phyloP scores from a whole-genome alignment of 2,797 vertebrate species.

The Gorsachius magnificus region DNA sequence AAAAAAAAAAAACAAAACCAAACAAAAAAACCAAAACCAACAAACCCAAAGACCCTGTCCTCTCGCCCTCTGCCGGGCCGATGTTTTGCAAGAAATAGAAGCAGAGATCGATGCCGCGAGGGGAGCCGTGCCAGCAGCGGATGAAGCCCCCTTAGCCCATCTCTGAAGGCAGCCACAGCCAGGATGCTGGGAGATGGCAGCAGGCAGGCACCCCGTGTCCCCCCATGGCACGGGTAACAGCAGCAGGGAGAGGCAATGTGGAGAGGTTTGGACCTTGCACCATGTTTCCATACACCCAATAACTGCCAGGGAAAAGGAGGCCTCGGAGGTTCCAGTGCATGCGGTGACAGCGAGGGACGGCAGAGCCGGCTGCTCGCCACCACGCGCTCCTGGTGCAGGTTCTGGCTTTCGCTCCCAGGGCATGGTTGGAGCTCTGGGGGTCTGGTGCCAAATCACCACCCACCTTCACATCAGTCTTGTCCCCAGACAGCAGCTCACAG shows the following conservation, averaged over 20 bases:
- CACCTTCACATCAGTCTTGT: not conserved
- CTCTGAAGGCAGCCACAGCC: not conserved
- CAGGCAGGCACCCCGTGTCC: not conserved
- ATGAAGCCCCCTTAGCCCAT: not conserved
- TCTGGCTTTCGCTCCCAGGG: not conserved
- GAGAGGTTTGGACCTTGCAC: not conserved
- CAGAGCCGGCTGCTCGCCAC: not conserved
- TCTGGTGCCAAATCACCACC: not conserved
- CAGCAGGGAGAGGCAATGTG: not conserved
- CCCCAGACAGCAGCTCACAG: rapidly evolving
- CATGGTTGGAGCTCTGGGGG: not conserved
- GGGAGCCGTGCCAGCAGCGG: too few species aligned
- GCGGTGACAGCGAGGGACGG: rapidly evolving
- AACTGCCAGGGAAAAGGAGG: not conserved
- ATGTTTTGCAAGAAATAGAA: not conserved
- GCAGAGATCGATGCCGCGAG: rapidly evolving
- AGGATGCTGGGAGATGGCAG: not conserved
- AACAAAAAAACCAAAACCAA: too few species aligned
- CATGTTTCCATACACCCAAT: rapidly evolving
- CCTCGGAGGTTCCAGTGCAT: rapidly evolving
- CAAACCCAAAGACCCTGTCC: not conserved
- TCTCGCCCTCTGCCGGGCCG: not conserved
- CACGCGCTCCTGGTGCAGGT: rapidly evolving
- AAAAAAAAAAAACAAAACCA: not conserved
- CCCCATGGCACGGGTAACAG: not conserved